Conservation (phyloP, 2,113 vertebrate species). For the Cyprinus carpio region DNA sequence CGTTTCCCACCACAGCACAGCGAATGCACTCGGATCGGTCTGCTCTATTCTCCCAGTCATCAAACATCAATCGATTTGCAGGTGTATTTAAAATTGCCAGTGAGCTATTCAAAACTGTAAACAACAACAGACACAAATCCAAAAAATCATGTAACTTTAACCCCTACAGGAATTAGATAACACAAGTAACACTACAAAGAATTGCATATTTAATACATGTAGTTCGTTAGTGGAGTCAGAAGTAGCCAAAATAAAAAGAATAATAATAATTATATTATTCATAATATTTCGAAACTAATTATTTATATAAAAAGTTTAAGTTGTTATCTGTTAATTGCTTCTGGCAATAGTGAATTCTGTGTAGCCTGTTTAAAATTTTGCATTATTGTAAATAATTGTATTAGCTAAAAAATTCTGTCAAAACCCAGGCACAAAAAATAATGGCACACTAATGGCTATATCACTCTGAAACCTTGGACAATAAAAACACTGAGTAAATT, state of each 20-base stretch:
- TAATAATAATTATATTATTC: no score
- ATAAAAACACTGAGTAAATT: background rate
- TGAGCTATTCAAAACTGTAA: conserved; percentile 66
- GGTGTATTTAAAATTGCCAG: conserved; percentile 72
- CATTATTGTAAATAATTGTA: background rate
- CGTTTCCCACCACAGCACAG: conserved; percentile 77
- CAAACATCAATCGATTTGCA: conserved; percentile 69
- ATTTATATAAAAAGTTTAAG: background rate
- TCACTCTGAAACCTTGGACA: background rate
- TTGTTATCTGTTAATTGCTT: background rate
- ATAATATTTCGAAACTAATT: no score
- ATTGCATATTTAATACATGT: background rate
- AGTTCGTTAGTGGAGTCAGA: background rate
- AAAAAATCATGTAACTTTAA: background rate
- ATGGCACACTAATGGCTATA: background rate
- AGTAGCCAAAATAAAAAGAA: background rate
- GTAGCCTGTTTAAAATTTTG: background rate
- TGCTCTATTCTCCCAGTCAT: conserved; percentile 66
- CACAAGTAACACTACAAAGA: background rate
- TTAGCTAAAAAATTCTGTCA: background rate
- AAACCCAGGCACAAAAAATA: background rate
- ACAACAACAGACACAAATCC: conserved; percentile 10
- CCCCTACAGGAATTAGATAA: background rate
- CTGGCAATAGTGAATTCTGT: background rate
- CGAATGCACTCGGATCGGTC: conserved; percentile 54